Base-by-base conservation (phyloP, 1,140 invertebrate genomes). In the Tribolium madens region DNA sequence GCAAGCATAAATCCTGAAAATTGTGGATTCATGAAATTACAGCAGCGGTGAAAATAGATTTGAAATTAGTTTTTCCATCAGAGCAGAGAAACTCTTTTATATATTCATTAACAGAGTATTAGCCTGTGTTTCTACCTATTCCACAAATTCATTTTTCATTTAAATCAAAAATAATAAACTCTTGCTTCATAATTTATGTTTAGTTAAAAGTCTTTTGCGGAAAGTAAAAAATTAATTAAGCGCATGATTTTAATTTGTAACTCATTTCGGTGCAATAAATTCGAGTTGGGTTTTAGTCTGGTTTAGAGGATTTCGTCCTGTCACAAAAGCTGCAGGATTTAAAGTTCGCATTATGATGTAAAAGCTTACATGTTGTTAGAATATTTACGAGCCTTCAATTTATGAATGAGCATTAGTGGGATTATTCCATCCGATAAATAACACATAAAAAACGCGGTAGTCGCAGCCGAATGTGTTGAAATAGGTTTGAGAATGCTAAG, bases 381-480 rank as follows among this genome's bases (percentile, higher is more conserved):
- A 64, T 64, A 64, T 64, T 64, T 64, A 64, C 57, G 57, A 64
- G 21, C 21, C 26, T 33, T 64, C 57, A 33, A 33, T 64, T 64
- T 64, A 64, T 64, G 57, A 33, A 64, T 26, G 57, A 31, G 26
- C 57, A 64, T 64, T 64, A 64, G 57, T 26, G 26, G 26, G 14
- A 64, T 64, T 64, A 33, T 14, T 31, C 3, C n/a, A 13, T 33
- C 31, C 57, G 26, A 64, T 64, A 64, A 31, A 50, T 50, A 17
- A 50, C 15, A 14, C 48, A 50, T 7, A 17, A 50, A 50, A 17
- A 47, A 17, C 2, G 17, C 17, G 5, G 14, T 64, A 64, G 26
- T 64, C 21, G 36, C 57, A 3, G 26, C n/a, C 26, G 0, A 12
- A 1, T 14, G 12, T 12, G 21, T 64, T 33, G 57, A 26, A 64